Conservation (phyloP, 2,888 invertebrate species). For the Notocelia uddmanniana region DNA sequence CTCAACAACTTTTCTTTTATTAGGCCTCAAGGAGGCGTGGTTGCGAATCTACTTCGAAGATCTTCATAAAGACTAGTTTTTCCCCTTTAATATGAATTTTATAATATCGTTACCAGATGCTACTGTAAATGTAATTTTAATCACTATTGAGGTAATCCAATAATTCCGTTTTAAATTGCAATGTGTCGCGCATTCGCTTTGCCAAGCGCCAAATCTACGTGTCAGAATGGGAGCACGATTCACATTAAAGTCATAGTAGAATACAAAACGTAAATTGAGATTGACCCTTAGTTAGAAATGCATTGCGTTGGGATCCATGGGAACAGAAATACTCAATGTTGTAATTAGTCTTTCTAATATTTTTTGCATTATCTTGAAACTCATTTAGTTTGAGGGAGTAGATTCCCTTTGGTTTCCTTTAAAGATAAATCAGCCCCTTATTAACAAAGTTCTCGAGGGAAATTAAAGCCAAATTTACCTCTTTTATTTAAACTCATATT, state of each 20-base stretch:
- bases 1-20: too few species aligned
- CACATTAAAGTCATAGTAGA: not conserved
- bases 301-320: slow-evolving; percentile 1
- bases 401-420: not conserved
- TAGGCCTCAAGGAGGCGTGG: too few species aligned
- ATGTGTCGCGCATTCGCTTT: too few species aligned
- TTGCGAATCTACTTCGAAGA: too few species aligned
- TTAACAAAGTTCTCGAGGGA: not conserved
- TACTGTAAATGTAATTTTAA: too few species aligned
- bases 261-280: not conserved
- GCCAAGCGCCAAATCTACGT: too few species aligned
- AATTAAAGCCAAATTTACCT: not conserved
- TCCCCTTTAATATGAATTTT: too few species aligned
- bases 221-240: not conserved
- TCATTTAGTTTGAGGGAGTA: not conserved
- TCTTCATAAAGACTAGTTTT: too few species aligned
- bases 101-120: too few species aligned
- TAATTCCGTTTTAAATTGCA: too few species aligned
- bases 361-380: slow-evolving; percentile 10
- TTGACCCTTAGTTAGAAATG: slow-evolving; percentile 9
- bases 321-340: not conserved
- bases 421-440: not conserved
- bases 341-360: slow-evolving; percentile 17
- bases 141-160: too few species aligned
- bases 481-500: not conserved